phyloP scores from a whole-genome alignment of 2,797 vertebrate species.

The Uromys caudimaculatus region DNA sequence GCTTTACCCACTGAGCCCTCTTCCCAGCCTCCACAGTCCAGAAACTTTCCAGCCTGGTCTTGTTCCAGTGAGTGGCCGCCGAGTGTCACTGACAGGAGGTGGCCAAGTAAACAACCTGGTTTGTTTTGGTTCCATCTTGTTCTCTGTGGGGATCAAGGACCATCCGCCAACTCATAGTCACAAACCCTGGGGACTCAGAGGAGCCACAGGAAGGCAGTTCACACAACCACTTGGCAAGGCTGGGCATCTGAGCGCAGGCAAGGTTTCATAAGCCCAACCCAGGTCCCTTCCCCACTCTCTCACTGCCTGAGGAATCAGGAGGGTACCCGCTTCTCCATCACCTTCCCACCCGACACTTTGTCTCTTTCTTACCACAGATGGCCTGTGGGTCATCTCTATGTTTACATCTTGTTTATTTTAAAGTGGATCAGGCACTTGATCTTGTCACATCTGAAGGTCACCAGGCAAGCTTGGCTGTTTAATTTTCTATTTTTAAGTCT shows the following conservation, averaged over 20 bases:
- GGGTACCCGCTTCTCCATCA: background rate
- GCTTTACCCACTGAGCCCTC: background rate
- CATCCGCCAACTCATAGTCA: background rate
- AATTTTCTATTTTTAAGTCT: background rate
- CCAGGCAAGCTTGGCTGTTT: background rate
- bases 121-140: background rate
- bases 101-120: too few relatives aligned
- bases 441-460: background rate
- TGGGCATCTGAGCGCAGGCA: background rate
- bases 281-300: background rate
- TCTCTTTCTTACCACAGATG: background rate
- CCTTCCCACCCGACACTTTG: background rate
- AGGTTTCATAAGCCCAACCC: background rate
- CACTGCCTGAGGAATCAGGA: background rate
- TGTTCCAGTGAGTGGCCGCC: background rate
- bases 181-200: background rate
- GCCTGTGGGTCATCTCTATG: background rate
- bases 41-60: background rate
- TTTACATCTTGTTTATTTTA: background rate
- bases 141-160: background rate
- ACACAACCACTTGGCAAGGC: background rate
- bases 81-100: background rate
- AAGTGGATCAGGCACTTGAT: background rate
- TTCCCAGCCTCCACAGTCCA: background rate
- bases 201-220: background rate